Conservation (phyloP, 1,140 invertebrate species). For the Monomorium pharaonis region DNA sequence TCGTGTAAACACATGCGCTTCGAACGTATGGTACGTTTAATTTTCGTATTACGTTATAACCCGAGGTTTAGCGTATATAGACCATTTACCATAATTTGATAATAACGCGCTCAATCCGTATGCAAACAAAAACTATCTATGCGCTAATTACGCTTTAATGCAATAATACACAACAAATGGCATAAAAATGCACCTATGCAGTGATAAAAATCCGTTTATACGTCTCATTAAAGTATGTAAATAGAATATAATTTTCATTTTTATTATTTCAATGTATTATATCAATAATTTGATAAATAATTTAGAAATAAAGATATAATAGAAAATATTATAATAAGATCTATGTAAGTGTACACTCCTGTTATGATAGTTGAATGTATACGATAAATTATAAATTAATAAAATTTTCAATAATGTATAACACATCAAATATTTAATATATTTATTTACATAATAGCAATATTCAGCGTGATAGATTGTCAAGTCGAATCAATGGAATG, state of each 20-base stretch:
- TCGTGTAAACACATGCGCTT: constrained; percentile 30
- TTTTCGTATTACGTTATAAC: constrained; percentile 17
- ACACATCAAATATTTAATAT: neutral
- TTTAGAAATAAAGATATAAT: neutral
- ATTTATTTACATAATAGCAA: neutral
- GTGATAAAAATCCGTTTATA: neutral
- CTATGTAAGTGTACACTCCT: neutral
- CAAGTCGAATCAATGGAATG: neutral
- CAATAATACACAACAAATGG: neutral
- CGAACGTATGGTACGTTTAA: constrained; percentile 29
- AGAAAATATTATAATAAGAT: too few relatives aligned
- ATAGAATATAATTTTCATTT: neutral
- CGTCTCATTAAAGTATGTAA: neutral
- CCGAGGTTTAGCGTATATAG: constrained; percentile 19
- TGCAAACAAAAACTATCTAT: constrained; percentile 6
- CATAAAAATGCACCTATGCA: neutral
- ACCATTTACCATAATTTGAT: neutral
- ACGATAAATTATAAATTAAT: neutral
- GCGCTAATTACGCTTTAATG: neutral
- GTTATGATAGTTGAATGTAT: neutral
- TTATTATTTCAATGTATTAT: neutral
- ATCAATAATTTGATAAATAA: neutral
- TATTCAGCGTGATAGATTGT: neutral
- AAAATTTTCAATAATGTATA: neutral
- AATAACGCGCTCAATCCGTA: neutral